Evolutionary conservation across 2,113 vertebrate species (phyloP), one percentile per base, ranked within the genome.

Genomic region (Brachypteracias leptosomus): DNA sequence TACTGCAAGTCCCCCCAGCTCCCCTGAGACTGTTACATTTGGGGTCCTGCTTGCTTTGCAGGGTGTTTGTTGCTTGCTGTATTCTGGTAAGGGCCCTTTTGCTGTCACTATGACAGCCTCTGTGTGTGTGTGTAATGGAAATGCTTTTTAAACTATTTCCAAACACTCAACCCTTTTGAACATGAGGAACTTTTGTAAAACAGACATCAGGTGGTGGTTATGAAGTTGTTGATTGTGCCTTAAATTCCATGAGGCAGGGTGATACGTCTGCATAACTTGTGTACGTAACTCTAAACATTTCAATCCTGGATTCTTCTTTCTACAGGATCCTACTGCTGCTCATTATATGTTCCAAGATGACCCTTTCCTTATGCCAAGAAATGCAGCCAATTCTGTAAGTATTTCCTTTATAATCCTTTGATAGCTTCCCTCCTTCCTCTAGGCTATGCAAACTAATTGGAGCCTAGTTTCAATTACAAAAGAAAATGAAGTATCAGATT

Each of bases 271-370:
- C 2, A 0, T 49, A 15, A n/a, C 10, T 25, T 42, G 16, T 54
- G 26, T 46, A 10, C 6, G 0, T 63, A 42, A 29, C 29, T 36
- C 1, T 12, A 25, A 47, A 35, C 1, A 1, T 90, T 49, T 76
- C 54, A 73, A 0, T 65, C 8, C 40, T 92, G 62, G 57, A 2
- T 93, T 61, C 89, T 82, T 17, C 70, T 97, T 80, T 42, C 71
- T 72, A 7, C 93, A 99, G 99, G 99, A 99, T 88, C 97, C 98
- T 28, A 99, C 99, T 91, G 98, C 98, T 59, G 97, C 93, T 73
- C 97, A 98, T 63, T 99, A 99, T 28, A 90, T 94, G 36, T 99
- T 99, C 97, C 99, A 99, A 44, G 99, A 99, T 97, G 99, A 99
- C 79, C 97, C 99, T 44, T 99, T 95, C 79, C 98, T 99, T 79